Conservation (phyloP, 2,797 vertebrate species). For the Trematomus bernacchii region DNA sequence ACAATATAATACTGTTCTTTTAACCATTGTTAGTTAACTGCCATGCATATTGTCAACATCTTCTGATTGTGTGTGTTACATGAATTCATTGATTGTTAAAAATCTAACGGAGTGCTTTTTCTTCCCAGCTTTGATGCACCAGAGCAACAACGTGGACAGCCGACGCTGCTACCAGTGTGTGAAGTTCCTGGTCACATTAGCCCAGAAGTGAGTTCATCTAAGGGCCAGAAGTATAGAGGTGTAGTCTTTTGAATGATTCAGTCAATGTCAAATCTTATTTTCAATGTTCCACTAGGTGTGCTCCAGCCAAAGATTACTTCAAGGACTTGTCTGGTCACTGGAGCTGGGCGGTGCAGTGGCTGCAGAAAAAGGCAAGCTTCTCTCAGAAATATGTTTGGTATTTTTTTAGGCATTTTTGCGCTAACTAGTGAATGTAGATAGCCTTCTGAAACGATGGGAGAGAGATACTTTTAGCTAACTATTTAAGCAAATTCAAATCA, state of each 20-base stretch:
- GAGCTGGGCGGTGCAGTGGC: slow-evolving; percentile 99
- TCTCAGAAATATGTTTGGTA: not conserved
- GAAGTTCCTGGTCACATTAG: slow-evolving; percentile 97
- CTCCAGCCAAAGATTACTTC: slow-evolving; percentile 98
- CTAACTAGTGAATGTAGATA: too few relatives aligned
- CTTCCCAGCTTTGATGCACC: slow-evolving; percentile 95
- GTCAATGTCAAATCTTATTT: not conserved
- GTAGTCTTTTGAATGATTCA: not conserved
- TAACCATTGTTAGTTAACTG: not conserved
- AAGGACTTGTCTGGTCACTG: slow-evolving; percentile 98
- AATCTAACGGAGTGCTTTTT: not conserved
- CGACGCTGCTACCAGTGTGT: slow-evolving; percentile 99
- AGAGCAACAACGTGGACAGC: slow-evolving; percentile 98
- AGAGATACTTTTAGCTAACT: not conserved
- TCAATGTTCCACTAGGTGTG: slow-evolving; percentile 84
- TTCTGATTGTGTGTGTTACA: not conserved
- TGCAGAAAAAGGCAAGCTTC: slow-evolving; percentile 93
- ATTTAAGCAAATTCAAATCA: not conserved
- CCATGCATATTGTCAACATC: not conserved
- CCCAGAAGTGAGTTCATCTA: slow-evolving; percentile 94
- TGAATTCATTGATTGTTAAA: not conserved
- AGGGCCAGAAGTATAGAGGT: not conserved
- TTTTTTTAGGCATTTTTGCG: not conserved
- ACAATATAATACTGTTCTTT: not conserved
- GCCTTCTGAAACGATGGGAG: too few relatives aligned